phyloP scores from a whole-genome alignment of 2,113 vertebrate genomes.

The Phaetusa simplex region DNA sequence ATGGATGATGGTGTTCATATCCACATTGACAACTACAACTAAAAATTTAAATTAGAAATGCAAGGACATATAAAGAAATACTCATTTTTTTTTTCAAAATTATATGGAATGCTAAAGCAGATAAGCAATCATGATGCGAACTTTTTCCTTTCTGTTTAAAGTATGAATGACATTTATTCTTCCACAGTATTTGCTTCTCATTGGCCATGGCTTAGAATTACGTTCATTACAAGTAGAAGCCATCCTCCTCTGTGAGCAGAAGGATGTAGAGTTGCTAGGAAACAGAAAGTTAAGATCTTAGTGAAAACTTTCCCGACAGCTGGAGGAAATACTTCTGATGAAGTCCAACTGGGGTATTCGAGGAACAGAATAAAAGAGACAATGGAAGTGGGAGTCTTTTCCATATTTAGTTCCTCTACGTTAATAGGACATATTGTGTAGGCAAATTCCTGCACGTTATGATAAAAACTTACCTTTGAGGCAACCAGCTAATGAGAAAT shows the following conservation, averaged over 20 bases:
- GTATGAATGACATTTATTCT: not conserved
- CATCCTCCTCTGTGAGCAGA: not conserved
- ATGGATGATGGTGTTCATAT: not conserved
- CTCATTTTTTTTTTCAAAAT: not conserved
- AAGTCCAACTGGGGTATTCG: not conserved
- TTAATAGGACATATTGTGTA: not conserved
- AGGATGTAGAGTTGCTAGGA: conserved; percentile 45
- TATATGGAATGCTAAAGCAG: not conserved
- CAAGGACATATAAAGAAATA: not conserved
- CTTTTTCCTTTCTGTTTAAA: not conserved
- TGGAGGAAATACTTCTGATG: not conserved
- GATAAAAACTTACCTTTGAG: not conserved
- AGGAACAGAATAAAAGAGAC: conserved; percentile 3
- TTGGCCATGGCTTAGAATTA: not conserved
- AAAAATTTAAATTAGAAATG: not conserved
- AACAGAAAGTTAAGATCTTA: conserved; percentile 8
- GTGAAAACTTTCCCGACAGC: conserved; percentile 8
- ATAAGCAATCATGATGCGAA: not conserved
- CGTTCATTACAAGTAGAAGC: not conserved
- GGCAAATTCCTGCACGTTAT: not conserved
- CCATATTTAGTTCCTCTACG: not conserved
- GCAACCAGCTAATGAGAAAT: not conserved
- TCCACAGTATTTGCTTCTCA: not conserved
- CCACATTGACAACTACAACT: not conserved
- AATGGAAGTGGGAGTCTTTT: conserved; percentile 3